phyloP scores from a whole-genome alignment of 1,140 invertebrate genomes.

The Cotesia glomerata region DNA sequence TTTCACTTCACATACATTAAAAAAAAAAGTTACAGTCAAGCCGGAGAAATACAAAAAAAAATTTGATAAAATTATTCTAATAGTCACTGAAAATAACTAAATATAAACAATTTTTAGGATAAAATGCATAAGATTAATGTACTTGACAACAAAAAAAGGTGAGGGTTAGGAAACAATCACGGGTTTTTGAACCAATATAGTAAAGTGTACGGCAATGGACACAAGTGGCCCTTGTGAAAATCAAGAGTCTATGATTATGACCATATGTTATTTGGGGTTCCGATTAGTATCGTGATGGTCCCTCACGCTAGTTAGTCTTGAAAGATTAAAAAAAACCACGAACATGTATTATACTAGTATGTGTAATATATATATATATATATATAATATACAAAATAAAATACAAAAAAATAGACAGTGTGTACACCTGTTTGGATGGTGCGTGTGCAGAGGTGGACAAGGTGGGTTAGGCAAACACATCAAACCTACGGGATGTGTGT shows the following conservation, averaged over 20 bases:
- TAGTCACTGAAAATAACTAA: no score
- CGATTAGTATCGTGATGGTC: slow-evolving; percentile 54
- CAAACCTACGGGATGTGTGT: slow-evolving; percentile 24
- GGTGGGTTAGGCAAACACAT: slow-evolving; percentile 18
- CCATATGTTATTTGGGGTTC: slow-evolving; percentile 57
- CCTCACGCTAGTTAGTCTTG: neutral
- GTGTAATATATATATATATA: neutral
- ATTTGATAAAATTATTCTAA: no score
- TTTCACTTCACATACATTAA: no score
- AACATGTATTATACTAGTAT: neutral
- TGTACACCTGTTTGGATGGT: slow-evolving; percentile 24
- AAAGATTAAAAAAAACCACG: neutral
- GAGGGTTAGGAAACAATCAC: slow-evolving; percentile 47
- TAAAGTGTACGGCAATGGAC: neutral
- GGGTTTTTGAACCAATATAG: slow-evolving; percentile 32
- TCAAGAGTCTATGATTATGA: slow-evolving; percentile 62
- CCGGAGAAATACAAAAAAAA: no score
- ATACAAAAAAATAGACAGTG: neutral
- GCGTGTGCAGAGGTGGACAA: slow-evolving; percentile 13
- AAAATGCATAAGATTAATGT: neutral
- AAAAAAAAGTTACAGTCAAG: no score
- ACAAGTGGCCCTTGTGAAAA: slow-evolving; percentile 51
- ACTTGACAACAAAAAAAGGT: neutral
- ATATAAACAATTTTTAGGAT: no score
- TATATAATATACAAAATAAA: neutral